Conservation (phyloP, 2,113 vertebrate species). For the Neotoma lepida region DNA sequence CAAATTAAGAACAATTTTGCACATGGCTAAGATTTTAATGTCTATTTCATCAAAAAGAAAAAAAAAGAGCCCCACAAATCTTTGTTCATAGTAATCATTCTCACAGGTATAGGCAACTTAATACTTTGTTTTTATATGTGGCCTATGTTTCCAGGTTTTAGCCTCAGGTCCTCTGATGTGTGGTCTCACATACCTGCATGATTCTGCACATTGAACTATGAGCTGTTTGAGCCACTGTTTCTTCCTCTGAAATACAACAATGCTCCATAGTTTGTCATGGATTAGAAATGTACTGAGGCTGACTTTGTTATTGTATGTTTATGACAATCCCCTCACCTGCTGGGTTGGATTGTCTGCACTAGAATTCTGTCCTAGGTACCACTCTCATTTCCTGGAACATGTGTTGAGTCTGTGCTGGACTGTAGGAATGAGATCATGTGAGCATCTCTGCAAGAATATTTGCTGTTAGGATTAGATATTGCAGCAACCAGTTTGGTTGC, state of each 20-base stretch:
- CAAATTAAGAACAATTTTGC: slow-evolving; percentile 76
- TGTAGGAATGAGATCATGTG: background rate
- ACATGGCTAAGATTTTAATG: slow-evolving; percentile 72
- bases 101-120: background rate
- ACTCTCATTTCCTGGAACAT: background rate
- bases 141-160: background rate
- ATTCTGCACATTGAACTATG: background rate
- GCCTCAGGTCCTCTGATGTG: background rate
- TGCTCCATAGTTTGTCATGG: background rate
- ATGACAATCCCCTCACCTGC: background rate
- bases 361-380: background rate
- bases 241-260: slow-evolving; percentile 9
- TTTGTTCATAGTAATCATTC: slow-evolving; percentile 59
- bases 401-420: background rate
- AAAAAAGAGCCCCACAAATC: background rate
- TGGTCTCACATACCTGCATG: background rate
- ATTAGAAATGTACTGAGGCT: background rate
- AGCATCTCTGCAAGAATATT: slow-evolving; percentile 13
- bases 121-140: slow-evolving; percentile 13
- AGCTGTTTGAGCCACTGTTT: slow-evolving; percentile 11
- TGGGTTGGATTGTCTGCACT: background rate
- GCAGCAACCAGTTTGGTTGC: slow-evolving; percentile 3
- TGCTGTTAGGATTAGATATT: slow-evolving; percentile 42
- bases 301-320: background rate
- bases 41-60: slow-evolving; percentile 55